These are phyloP conservation scores for Holothuria leucospilota DNA, from an alignment of 53 echinoderm and acorn worm genomes.

Conservation along the genomic window DNA sequence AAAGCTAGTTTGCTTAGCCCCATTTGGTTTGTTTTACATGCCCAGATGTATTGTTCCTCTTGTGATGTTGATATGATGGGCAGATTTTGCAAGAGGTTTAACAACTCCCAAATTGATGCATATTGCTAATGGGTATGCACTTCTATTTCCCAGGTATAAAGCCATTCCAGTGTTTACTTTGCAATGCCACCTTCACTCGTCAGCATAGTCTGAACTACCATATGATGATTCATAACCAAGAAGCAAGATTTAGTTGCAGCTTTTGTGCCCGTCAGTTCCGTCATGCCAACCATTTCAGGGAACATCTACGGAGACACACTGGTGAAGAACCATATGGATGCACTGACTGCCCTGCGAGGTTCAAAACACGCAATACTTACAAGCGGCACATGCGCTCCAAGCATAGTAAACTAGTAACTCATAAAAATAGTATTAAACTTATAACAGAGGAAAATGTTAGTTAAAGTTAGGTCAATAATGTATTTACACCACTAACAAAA, in stretches of 20 bases:
- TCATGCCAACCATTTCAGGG: slow-evolving; percentile 97
- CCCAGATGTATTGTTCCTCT: too few relatives aligned
- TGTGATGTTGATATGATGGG: too few relatives aligned
- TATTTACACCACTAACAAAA: too few relatives aligned
- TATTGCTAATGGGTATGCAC: too few relatives aligned
- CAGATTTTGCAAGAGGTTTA: too few relatives aligned
- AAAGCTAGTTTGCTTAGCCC: too few relatives aligned
- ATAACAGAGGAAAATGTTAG: slow-evolving; percentile 34
- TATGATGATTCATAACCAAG: slow-evolving; percentile 98
- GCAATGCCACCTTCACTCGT: slow-evolving; percentile 93
- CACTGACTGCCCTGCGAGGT: slow-evolving; percentile 91
- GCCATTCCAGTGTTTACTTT: slow-evolving; percentile 85
- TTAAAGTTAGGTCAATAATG: neutral
- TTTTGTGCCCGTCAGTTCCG: slow-evolving; percentile 95
- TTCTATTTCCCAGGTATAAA: slow-evolving; percentile 76
- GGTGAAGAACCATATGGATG: slow-evolving; percentile 98
- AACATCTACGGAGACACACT: slow-evolving; percentile 95
- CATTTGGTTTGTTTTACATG: too few relatives aligned
- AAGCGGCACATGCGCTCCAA: slow-evolving; percentile 91
- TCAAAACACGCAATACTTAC: slow-evolving; percentile 97
- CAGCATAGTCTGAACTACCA: slow-evolving; percentile 98
- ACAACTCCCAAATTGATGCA: too few relatives aligned
- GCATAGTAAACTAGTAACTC: slow-evolving; percentile 85
- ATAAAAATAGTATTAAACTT: slow-evolving; percentile 74
- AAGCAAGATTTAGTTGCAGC: slow-evolving; percentile 91